Base-by-base conservation (phyloP, 2,113 vertebrate genomes). In the Choloepus hoffmanni region DNA sequence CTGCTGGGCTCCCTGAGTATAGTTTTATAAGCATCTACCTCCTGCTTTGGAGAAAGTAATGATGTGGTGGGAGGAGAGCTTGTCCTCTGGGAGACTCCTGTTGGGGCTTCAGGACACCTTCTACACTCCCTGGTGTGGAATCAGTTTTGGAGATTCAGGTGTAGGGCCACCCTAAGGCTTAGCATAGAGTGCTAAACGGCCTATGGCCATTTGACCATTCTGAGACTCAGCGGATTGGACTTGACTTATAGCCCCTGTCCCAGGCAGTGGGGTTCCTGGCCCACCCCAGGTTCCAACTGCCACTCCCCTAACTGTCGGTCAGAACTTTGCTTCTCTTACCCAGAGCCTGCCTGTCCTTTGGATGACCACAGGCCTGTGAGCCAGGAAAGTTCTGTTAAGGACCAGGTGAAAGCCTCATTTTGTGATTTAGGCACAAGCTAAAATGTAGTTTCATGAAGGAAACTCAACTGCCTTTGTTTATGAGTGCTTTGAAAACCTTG, bases 301-400 rank as follows among this genome's bases (percentile, higher is more conserved):
- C 96, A 33, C 83, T 94, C 36, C 40, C 48, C 45, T 36, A 97
- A 97, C 97, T 92, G 97, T 76, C 89, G 1, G 72, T 95, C 67
- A 89, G 97, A 96, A 95, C 89, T 81, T 30, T 14, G 40, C 87
- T 85, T 58, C 30, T 62, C 13, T 16, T 24, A 0, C 23, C 33
- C 15, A 33, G 18, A 2, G 1, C 63, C 74, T 26, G 60, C 26
- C 90, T 7, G 9, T 2, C 67, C 76, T 89, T 55, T 26, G 78
- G 63, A 16, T 67, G 78, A 45, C 26, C 0, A 3, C 67, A 58
- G 76, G 53, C 78, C 85, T 10, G 28, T 13, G 45, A 95, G 79
- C 50, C 4, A 2, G 11, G 89, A 40, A 30, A 83, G 19, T 24
- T 53, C 58, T 89, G 7, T 78, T 45, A 53, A 93, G 84, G 50